Percentiles rank a stretch among this genome's conserved stretches.
Evolutionary conservation across 2,113 vertebrate genomes (phyloP).

Genomic region (Dipodomys ordii): DNA sequence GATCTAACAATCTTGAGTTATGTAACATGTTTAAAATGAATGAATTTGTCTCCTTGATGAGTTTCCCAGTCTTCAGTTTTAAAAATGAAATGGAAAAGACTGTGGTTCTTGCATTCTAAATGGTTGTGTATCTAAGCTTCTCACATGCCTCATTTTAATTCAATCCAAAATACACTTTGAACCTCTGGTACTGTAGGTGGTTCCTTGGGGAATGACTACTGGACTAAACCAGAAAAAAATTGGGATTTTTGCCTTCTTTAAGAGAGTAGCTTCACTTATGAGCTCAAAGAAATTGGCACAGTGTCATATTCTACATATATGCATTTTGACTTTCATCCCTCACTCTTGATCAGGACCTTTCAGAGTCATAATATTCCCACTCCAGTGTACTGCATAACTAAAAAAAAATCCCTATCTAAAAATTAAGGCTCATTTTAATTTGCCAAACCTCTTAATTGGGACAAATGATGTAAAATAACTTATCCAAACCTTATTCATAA

Average conservation of each 20-base stretch:
- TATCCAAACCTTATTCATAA: slow-evolving; percentile 40
- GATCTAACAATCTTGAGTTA: slow-evolving; percentile 77
- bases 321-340: no score
- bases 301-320: no score
- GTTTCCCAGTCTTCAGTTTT: slow-evolving; percentile 84
- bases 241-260: not conserved
- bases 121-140: slow-evolving; percentile 71
- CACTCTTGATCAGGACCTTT: not conserved
- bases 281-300: no score
- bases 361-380: not conserved
- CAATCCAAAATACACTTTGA: slow-evolving; percentile 65
- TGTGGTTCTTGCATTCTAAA: slow-evolving; percentile 71
- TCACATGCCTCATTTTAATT: slow-evolving; percentile 76
- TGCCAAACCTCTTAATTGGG: slow-evolving; percentile 28
- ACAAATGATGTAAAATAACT: slow-evolving; percentile 46
- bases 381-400: not conserved
- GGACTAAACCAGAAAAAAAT: slow-evolving; percentile 48
- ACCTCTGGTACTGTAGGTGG: slow-evolving; percentile 58
- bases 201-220: slow-evolving; percentile 1
- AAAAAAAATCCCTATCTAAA: slow-evolving; percentile 42
- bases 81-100: slow-evolving; percentile 85
- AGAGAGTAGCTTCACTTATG: no score
- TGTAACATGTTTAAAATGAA: slow-evolving; percentile 82
- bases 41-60: slow-evolving; percentile 83
- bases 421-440: not conserved